Evolutionary conservation across 2,888 invertebrate species (phyloP), one percentile per base, ranked within the genome.

Genomic region (Saturnia japonica): DNA sequence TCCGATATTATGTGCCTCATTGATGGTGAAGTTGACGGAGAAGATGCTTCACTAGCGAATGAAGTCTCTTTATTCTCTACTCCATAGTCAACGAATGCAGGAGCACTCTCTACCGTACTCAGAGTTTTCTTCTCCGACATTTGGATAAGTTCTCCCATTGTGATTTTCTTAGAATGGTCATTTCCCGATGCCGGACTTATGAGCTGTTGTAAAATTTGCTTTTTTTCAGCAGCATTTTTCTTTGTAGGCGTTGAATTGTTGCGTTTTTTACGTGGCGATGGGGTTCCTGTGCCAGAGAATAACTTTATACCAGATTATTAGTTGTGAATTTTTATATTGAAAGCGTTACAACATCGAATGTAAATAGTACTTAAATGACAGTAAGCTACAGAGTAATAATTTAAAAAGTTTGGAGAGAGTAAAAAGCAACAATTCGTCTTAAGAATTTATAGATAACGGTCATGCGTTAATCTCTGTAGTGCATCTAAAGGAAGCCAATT

Each of bases 231-330:
- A 28, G 95, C 95, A 80, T 96, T 96, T 87, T 96, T 96, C 92
- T 96, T 96, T 14, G 96, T 96, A 34, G 96, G 97, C 34, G 97
- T 97, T 12, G 97, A 97, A 86, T 96, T 97, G 90, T 96, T 97
- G 78, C 97, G 95, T 89, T 96, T 96, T 91, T 97, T 96, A 80
- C 96, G 95, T 68, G 96, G 97, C 70, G 97, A 97, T 43, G 97
- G 97, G 60, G 96, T 96, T 84, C 96, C 97, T 97, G 92, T 78
- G 83, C 77, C 81, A 77, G 82, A 84, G 82, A 71, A 40, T 71
- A 77, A 75, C 71, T 74, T 73, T 67, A 69, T 75, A 80, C 68
- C 68, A 73, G 70, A 74, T 74, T 76, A 70, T 75, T 71, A 68
- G 28, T 60, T 70, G 25, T 45, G n/a, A 43, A 72, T 19, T 76